Evolutionary conservation across 2,888 invertebrate species (phyloP).

Genomic region (Uloborus plumipes): DNA sequence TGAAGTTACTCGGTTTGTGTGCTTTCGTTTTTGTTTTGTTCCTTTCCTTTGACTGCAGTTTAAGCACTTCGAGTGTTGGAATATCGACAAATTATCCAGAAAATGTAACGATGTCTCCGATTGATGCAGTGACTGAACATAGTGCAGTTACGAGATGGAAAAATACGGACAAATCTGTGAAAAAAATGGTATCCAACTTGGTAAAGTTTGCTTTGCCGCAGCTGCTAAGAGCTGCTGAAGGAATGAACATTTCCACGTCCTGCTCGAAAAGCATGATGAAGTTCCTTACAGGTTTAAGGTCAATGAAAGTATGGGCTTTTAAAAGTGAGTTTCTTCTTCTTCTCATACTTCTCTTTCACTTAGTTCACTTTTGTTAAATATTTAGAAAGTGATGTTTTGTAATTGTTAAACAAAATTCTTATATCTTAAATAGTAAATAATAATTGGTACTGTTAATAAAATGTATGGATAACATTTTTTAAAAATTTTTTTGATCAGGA

Average conservation of each 20-base stretch:
- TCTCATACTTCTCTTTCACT: too few relatives aligned
- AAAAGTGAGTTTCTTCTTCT: slow-evolving; percentile 32
- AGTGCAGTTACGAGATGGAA: slow-evolving; percentile 32
- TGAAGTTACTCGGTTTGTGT: background rate
- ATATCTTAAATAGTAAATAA: too few relatives aligned
- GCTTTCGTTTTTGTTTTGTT: background rate
- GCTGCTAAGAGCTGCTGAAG: slow-evolving; percentile 9
- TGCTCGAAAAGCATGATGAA: slow-evolving; percentile 35
- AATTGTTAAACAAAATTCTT: too few relatives aligned
- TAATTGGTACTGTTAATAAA: too few relatives aligned
- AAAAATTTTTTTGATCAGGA: too few relatives aligned
- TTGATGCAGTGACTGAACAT: background rate
- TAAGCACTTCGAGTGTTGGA: background rate
- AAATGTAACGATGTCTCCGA: background rate
- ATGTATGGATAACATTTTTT: too few relatives aligned
- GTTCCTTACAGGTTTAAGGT: slow-evolving; percentile 34
- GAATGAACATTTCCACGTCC: slow-evolving; percentile 12
- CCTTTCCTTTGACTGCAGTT: background rate
- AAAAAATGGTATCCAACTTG: background rate
- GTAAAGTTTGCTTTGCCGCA: slow-evolving; percentile 26
- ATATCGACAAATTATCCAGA: background rate
- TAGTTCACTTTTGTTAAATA: too few relatives aligned
- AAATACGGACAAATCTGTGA: slow-evolving; percentile 1
- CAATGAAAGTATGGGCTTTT: slow-evolving; percentile 46
- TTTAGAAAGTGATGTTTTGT: too few relatives aligned